Base-by-base conservation (phyloP, 1,140 invertebrate species). In the Halyomorpha halys region DNA sequence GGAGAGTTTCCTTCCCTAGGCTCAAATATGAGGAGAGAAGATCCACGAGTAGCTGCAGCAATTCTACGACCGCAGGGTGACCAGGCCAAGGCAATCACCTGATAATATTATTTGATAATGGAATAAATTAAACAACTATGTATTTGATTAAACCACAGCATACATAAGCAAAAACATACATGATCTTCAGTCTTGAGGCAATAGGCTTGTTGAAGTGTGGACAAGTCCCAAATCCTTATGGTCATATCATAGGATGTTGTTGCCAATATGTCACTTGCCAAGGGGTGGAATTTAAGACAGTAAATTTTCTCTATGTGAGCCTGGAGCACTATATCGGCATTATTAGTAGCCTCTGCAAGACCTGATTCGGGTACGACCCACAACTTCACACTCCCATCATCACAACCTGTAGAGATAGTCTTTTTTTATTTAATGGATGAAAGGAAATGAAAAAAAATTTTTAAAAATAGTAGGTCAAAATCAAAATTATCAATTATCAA, bases 231-330 rank as follows among this genome's bases (percentile, higher is more conserved):
- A 19, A 94, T 79, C 69, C 86, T 87, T n/a, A 97, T 82, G 8
- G 86, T 88, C 78, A 90, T 86, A 73, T 97, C 93, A 72, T 93
- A 92, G 0, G 90, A 90, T 0, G 86, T 90, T 0, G 90, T 87
- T 0, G 89, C 85, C 2, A 97, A 74, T 13, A 97, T 81, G 74
- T 94, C 86, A 34, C 82, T 79, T 0, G 93, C 92, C 49, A 91
- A 78, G 0, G 93, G 91, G 78, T 97, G 92, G 76, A 91, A 97
- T 65, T 88, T 85, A 11, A 96, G 83, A 60, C 94, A 85, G 74
- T 91, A 93, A 62, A 97, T 89, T 77, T 94, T 95, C 71, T 96
- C 94, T 9, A 83, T 80, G 71, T 94, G 91, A 8, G 89, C 86
- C 72, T 79, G 76, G 62, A 87, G 79, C 19, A 76, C 76, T 18